Base-by-base conservation (phyloP, 2,113 vertebrate genomes). In the Sinocyclocheilus rhinocerous region DNA sequence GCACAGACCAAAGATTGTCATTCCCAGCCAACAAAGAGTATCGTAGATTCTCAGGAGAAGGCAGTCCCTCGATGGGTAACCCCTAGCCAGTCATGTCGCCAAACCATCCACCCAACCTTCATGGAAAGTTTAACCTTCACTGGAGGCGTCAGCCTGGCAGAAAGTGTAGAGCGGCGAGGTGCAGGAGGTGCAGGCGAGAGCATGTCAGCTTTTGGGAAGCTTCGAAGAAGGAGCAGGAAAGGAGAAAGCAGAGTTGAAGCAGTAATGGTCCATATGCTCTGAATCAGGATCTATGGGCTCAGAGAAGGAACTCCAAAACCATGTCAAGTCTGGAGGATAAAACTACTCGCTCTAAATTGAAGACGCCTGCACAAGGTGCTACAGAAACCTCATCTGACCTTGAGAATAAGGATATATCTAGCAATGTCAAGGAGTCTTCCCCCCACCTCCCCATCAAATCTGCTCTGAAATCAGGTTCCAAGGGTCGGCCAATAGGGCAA, bases 191-290 rank as follows among this genome's bases (percentile, higher is more conserved):
- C 79, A 4, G 88, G 92, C 90, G 86, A 92, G 93, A 85, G 90
- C 73, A 70, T 88, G 1, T 95, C 94, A 50, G 93, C 92, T 9
- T 95, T 95, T 78, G 95, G 94, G 15, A 95, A 95, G 85, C 93
- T 95, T 2, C 88, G 94, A 48, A 93, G 95, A 87, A 90, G 94
- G 50, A 94, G 94, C 87, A 92, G 93, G 61, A 94, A 95, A 89
- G 94, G 94, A 55, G 93, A 95, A 77, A 94, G 90, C 69, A 90
- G 93, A 0, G 72, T 92, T 5, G 94, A 95, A 91, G 91, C 2
- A 91, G 92, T 7, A 85, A 93, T 6, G 93, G 93, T 1, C 94
- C 94, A 10, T 95, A 95, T 3, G 94, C 92, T 16, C 92, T 89
- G 7, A 78, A 82, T 77, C 89, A 87, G 76, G 87, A 91, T 1